phyloP scores from a whole-genome alignment of 2,113 vertebrate genomes.

The Chroicocephalus ridibundus region DNA sequence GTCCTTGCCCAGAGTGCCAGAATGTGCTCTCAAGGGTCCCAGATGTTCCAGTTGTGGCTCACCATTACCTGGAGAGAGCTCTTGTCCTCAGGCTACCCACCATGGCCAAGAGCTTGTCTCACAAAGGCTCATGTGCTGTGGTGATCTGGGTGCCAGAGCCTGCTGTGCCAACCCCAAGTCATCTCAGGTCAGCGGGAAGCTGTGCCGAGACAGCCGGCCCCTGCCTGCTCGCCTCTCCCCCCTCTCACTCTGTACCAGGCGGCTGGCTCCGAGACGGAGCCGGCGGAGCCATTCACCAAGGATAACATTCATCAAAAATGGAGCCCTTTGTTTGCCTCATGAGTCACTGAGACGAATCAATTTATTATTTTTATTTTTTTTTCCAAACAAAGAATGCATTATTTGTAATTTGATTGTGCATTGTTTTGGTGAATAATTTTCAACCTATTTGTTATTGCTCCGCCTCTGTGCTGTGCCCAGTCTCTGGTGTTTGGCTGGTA shows the following conservation, averaged over 20 bases:
- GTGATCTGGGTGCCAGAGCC: not conserved
- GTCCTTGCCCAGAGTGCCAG: not conserved
- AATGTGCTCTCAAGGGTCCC: not conserved
- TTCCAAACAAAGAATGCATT: not conserved
- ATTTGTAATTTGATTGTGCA: not conserved
- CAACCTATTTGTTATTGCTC: not conserved
- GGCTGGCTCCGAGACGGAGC: accelerated
- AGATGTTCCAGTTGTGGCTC: not conserved
- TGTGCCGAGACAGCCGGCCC: not conserved
- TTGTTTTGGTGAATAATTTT: not conserved
- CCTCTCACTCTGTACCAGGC: not conserved
- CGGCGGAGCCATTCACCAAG: not conserved
- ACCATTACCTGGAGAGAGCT: not conserved
- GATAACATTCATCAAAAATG: not conserved
- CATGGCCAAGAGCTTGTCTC: not conserved
- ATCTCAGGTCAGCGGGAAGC: not conserved
- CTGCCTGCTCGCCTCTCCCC: not conserved
- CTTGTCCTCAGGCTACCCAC: not conserved
- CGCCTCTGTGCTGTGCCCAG: not conserved
- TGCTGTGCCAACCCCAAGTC: not conserved
- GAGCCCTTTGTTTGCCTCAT: constrained; percentile 31
- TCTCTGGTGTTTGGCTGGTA: not conserved
- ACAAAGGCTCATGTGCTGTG: not conserved
- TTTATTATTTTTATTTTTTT: not conserved
- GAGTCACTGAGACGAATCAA: not conserved